These are phyloP conservation scores for Alligator sinensis DNA, from an alignment of 2,113 vertebrate species.

Conservation along the genomic window DNA sequence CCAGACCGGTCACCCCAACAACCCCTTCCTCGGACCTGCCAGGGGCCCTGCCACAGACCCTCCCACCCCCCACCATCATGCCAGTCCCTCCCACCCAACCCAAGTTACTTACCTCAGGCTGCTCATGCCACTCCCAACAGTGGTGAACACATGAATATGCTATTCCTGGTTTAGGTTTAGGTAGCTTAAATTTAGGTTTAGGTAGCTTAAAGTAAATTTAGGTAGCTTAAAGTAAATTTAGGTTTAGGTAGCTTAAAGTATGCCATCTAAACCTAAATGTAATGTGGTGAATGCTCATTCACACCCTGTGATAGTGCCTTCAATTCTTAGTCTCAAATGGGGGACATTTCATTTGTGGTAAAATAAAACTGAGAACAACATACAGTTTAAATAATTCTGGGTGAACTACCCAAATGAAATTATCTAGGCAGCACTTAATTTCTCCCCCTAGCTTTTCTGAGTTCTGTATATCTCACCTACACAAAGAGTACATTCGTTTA, in stretches of 20 bases:
- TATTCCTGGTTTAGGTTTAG: background rate
- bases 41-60: no score
- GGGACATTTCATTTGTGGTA: background rate
- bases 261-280: no score
- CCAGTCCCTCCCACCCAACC: no score
- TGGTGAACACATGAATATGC: no score
- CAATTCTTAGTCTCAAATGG: background rate
- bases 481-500: conserved; percentile 33
- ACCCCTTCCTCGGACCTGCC: no score
- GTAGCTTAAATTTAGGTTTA: conserved; percentile 25
- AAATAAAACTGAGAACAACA: conserved; percentile 32
- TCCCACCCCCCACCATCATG: no score
- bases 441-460: background rate
- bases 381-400: background rate
- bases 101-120: no score
- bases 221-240: background rate
- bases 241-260: background rate
- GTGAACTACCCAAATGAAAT: background rate
- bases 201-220: background rate
- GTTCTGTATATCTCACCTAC: background rate
- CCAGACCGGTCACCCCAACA: no score
- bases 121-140: no score
- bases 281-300: no score
- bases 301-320: background rate
- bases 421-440: background rate